These are phyloP conservation scores for Malacosoma neustria DNA, from an alignment of 2,888 invertebrate genomes.

Conservation along the genomic window DNA sequence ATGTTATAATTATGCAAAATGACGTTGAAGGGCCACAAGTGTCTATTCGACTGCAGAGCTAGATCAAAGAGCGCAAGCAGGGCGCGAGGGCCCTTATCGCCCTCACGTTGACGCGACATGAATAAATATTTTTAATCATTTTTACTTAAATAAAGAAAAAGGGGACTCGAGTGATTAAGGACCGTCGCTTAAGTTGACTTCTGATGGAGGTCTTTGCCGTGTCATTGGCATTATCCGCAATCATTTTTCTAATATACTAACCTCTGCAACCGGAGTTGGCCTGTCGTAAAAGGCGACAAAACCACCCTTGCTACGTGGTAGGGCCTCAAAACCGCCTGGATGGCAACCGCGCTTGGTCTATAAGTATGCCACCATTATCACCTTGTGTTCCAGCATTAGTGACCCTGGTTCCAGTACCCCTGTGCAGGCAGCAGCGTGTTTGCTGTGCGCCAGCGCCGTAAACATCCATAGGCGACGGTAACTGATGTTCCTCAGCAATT, in stretches of 20 bases:
- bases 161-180: not conserved
- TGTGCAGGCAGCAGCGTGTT: not conserved
- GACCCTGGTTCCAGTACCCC: not conserved
- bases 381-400: too few species aligned
- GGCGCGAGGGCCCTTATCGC: not conserved
- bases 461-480: too few species aligned
- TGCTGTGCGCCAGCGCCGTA: not conserved
- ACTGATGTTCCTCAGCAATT: too few species aligned
- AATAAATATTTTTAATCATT: conserved; percentile 6
- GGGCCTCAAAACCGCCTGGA: too few species aligned
- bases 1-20: not conserved
- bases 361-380: too few species aligned
- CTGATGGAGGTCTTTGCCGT: too few species aligned
- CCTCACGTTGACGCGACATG: not conserved
- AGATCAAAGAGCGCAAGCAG: not conserved
- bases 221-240: too few species aligned
- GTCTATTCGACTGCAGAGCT: not conserved
- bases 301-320: too few species aligned
- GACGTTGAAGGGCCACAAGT: not conserved
- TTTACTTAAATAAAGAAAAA: conserved; percentile 8
- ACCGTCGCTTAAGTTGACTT: conserved; percentile 5
- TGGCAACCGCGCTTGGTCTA: too few species aligned
- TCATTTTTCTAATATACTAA: too few species aligned
- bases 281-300: not conserved
- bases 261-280: too few species aligned